Conservation (phyloP, 1,140 invertebrate species). For the Augochlora pura region DNA sequence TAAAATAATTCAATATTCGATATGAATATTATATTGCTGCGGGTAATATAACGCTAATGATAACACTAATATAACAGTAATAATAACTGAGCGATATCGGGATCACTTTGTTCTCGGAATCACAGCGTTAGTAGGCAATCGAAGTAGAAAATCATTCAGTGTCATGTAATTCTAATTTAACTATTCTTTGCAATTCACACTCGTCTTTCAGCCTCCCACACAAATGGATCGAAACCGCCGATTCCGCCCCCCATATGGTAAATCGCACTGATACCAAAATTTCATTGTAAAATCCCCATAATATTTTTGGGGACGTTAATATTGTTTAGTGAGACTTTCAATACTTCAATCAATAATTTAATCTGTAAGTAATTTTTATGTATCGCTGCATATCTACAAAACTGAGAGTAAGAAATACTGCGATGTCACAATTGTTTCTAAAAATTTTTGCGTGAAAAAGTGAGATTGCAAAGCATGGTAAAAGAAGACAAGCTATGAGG, state of each 20-base stretch:
- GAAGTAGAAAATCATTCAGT: background rate
- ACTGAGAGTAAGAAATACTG: too few species aligned
- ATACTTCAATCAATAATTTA: too few species aligned
- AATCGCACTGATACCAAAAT: background rate
- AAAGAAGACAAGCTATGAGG: too few species aligned
- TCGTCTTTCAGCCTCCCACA: slow-evolving; percentile 10
- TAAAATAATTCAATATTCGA: background rate
- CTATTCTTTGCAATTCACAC: background rate
- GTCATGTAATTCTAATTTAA: background rate
- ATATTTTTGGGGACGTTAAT: background rate
- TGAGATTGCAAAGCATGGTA: too few species aligned
- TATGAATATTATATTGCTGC: slow-evolving; percentile 15
- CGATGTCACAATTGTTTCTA: too few species aligned
- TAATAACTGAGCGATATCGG: background rate
- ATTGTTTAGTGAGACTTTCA: too few species aligned
- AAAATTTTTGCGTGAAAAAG: too few species aligned
- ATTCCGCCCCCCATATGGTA: slow-evolving; percentile 53
- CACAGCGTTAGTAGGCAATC: background rate
- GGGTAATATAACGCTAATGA: too few species aligned
- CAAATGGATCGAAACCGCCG: slow-evolving; percentile 51
- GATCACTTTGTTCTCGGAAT: background rate
- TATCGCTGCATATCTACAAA: too few species aligned
- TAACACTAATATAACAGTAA: too few species aligned
- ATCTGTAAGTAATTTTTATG: too few species aligned
- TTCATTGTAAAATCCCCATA: slow-evolving; percentile 13